phyloP scores from a whole-genome alignment of 2,113 vertebrate species.

The Scomber scombrus region DNA sequence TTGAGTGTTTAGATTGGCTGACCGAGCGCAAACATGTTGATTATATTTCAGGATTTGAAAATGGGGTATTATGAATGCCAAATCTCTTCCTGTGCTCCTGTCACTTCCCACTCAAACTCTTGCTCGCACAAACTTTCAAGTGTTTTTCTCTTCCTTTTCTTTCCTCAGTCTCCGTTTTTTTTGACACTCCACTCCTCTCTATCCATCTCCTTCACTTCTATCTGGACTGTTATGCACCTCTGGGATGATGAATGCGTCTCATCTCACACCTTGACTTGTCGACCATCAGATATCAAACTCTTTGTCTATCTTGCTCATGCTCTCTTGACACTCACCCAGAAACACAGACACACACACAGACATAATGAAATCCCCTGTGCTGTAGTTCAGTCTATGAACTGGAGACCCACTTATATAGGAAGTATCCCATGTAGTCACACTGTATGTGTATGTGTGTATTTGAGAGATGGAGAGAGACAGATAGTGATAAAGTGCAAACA shows the following conservation, averaged over 20 bases:
- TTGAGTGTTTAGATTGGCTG: slow-evolving; percentile 46
- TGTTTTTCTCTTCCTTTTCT: neutral
- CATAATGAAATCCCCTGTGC: slow-evolving; percentile 23
- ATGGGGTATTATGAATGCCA: slow-evolving; percentile 31
- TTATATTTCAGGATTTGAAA: slow-evolving; percentile 51
- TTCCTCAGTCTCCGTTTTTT: neutral
- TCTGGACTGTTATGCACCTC: slow-evolving; percentile 2
- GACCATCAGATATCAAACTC: slow-evolving; percentile 36
- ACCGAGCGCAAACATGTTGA: slow-evolving; percentile 41
- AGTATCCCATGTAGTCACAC: slow-evolving; percentile 42
- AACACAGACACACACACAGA: slow-evolving; percentile 10
- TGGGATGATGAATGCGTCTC: slow-evolving; percentile 45
- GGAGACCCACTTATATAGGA: slow-evolving; percentile 43
- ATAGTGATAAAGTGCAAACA: neutral
- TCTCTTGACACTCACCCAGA: slow-evolving; percentile 1
- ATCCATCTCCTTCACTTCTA: slow-evolving; percentile 33
- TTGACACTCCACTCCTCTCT: slow-evolving; percentile 12
- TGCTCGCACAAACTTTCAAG: neutral
- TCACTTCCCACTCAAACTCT: slow-evolving; percentile 16
- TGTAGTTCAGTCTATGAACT: slow-evolving; percentile 57
- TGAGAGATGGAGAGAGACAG: slow-evolving; percentile 14
- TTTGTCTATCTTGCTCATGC: slow-evolving; percentile 19
- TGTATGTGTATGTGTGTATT: slow-evolving; percentile 13
- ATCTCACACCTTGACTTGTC: slow-evolving; percentile 51
- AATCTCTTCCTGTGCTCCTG: slow-evolving; percentile 28